These are phyloP conservation scores for Drosophila kanapiae DNA, from an alignment of 1,140 invertebrate species.

Conservation along the genomic window DNA sequence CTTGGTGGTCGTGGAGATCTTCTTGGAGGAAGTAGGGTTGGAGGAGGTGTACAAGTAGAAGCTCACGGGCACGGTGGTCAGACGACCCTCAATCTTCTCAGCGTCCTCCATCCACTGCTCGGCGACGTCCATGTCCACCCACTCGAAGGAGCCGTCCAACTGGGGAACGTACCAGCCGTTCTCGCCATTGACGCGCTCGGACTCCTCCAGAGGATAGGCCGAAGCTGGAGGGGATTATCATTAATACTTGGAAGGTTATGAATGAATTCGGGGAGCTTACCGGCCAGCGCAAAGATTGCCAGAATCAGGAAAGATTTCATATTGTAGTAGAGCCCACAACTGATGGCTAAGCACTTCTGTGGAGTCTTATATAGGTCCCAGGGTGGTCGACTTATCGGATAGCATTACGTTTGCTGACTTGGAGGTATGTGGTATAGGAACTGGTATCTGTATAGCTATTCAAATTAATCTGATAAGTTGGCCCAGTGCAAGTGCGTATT, in stretches of 20 bases:
- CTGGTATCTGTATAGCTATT: background rate
- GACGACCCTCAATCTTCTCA: slow-evolving; percentile 48
- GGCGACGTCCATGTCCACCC: slow-evolving; percentile 72
- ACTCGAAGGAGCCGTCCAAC: slow-evolving; percentile 64
- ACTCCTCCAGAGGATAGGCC: slow-evolving; percentile 55
- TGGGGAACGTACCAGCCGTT: slow-evolving; percentile 82
- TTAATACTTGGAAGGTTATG: background rate
- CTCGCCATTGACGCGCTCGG: slow-evolving; percentile 72
- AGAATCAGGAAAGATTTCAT: slow-evolving; percentile 37
- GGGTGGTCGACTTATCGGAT: slow-evolving; percentile 33
- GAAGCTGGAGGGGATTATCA: slow-evolving; percentile 44
- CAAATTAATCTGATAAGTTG: slow-evolving; percentile 27
- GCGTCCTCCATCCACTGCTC: slow-evolving; percentile 52
- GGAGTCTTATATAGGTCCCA: slow-evolving; percentile 31
- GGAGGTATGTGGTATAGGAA: background rate
- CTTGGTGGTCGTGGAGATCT: slow-evolving; percentile 62
- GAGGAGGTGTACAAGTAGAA: slow-evolving; percentile 73
- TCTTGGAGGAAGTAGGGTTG: slow-evolving; percentile 62
- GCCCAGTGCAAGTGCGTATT: slow-evolving; percentile 6
- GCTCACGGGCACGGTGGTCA: slow-evolving; percentile 58
- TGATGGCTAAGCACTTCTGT: background rate
- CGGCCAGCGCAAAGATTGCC: slow-evolving; percentile 27
- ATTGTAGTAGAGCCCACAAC: slow-evolving; percentile 27
- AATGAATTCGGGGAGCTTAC: background rate
- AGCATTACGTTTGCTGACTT: slow-evolving; percentile 10